Base-by-base conservation (phyloP, 37 sponge, comb jelly and placozoan species). In the Halisarca cf. caerulea region DNA sequence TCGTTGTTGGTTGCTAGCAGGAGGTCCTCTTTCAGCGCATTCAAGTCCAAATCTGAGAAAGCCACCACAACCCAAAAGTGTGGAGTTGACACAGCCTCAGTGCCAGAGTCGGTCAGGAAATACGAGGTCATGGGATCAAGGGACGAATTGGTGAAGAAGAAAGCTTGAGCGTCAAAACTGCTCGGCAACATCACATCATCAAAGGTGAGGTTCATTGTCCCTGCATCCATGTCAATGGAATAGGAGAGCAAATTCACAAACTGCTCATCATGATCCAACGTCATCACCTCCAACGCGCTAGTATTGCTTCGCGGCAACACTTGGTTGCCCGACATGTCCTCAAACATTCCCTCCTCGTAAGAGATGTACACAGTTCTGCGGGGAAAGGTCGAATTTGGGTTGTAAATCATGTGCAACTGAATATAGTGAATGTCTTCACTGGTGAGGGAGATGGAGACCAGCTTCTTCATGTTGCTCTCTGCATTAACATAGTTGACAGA, bases 191-290 rank as follows among this genome's bases (percentile, higher is more conserved):
- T 28, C 28, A 96, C 88, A 78, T 96, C 97, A 87, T 89, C 82
- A 87, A 96, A 96, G 28, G 90, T 89, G 3, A 96, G 66, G 30
- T 90, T 87, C 66, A 96, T 80, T 21, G 58, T 89, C 21, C 97
- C 94, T 8, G 58, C 78, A 74, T 96, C 90, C 73, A 96, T 40
- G 45, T 96, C 94, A 58, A 96, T 78, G 2, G 89, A 91, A 70
- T 84, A 96, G 30, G 39, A 71, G 1, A 88, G 20, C 38, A 95
- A 58, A 7, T 21, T 41, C 18, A 87, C 75, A 51, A 78, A 58
- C 25, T 84, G 78, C 3, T 24, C 54, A 62, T 96, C 92, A 30
- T 41, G 27, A 27, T 32, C 25, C 68, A 83, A 59, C 17, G 6
- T 32, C 2, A 39, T 55, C 20, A 84, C 88, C 18, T 25, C 59